Percentiles rank a stretch among this genome's conserved stretches.
Conservation (phyloP, 2,113 vertebrate genomes). For the Tupaia chinensis region DNA sequence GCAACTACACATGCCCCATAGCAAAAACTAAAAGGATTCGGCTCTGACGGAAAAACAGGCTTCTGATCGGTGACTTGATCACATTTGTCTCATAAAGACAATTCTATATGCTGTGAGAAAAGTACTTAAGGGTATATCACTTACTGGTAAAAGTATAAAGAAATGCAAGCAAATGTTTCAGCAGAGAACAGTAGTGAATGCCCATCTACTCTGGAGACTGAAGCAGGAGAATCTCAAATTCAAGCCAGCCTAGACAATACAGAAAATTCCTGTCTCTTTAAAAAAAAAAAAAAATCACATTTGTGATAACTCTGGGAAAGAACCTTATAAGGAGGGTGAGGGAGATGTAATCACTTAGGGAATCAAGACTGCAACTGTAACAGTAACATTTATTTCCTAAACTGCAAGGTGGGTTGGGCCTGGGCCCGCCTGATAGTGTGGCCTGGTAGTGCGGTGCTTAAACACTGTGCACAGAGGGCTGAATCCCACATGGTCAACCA, state of each 20-base stretch:
- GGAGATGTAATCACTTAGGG: neutral
- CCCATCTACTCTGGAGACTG: no score
- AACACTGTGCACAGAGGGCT: no score
- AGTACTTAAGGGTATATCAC: neutral
- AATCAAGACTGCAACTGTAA: neutral
- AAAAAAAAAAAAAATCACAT: neutral
- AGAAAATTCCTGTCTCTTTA: no score
- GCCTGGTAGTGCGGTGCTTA: no score
- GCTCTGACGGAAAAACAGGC: neutral
- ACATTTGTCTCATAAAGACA: slow-evolving; percentile 3
- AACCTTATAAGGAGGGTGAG: neutral
- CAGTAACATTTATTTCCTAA: neutral
- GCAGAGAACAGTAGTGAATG: no score
- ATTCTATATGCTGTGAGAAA: neutral
- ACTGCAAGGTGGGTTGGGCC: neutral
- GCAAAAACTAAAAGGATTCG: no score
- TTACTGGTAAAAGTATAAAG: neutral
- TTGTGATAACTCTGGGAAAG: neutral
- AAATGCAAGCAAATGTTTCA: slow-evolving; percentile 2
- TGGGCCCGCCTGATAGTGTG: no score
- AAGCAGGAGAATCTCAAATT: no score
- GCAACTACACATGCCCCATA: no score
- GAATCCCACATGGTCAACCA: no score
- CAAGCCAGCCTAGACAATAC: no score
- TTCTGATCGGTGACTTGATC: neutral